Conservation (phyloP, 2,113 vertebrate genomes). For the Carlito syrichta region DNA sequence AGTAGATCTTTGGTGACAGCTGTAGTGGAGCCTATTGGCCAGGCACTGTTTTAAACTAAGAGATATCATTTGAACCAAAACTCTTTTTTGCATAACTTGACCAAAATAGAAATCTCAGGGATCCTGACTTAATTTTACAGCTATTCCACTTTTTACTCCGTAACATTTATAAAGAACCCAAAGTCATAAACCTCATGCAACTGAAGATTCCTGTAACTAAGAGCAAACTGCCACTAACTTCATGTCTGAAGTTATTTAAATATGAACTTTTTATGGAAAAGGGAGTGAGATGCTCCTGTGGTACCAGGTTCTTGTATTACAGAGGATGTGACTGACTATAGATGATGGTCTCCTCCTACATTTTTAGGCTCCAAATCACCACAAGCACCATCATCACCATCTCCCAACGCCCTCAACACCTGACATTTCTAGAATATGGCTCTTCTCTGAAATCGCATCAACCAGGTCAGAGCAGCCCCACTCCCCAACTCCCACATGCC, state of each 20-base stretch:
- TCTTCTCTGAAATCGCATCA: rapidly evolving
- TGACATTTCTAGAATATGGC: neutral
- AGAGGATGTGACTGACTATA: neutral
- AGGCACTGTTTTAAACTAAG: neutral
- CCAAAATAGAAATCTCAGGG: neutral
- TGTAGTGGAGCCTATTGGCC: neutral
- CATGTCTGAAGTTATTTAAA: neutral
- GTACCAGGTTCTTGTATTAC: neutral
- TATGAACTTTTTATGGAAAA: neutral
- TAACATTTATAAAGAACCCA: neutral
- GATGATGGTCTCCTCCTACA: neutral
- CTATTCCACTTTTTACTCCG: neutral
- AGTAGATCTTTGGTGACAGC: neutral
- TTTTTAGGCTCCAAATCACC: neutral
- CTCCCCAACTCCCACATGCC: rapidly evolving
- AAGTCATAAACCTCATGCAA: neutral
- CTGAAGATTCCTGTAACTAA: neutral
- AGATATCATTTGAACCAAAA: neutral
- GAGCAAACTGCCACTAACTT: neutral
- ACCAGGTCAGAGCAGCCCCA: neutral
- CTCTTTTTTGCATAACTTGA: neutral
- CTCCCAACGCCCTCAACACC: neutral
- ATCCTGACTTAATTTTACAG: neutral
- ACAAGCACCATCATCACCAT: neutral
- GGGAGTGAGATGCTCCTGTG: rapidly evolving